Conservation (phyloP, 2,888 invertebrate genomes). For the Pachliopta kotzebuea region DNA sequence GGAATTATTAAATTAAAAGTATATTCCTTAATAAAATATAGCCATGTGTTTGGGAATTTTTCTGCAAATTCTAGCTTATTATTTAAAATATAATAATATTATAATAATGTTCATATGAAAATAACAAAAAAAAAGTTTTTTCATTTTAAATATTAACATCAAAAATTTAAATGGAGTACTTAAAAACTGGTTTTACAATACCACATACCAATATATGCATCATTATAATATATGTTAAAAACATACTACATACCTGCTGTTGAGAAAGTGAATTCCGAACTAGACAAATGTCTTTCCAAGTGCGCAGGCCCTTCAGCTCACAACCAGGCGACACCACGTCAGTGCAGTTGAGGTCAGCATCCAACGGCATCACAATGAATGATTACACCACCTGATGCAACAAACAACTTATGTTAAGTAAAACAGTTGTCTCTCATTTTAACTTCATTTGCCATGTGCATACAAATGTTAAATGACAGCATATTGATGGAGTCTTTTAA, state of each 20-base stretch:
- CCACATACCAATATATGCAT: too few species aligned
- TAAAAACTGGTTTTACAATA: too few species aligned
- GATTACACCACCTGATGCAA: constrained; percentile 72
- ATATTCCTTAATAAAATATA: too few species aligned
- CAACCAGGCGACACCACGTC: constrained; percentile 79
- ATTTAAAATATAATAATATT: background rate
- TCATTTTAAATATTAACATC: too few species aligned
- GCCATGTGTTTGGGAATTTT: too few species aligned
- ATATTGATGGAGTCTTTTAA: background rate
- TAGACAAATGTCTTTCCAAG: constrained; percentile 79
- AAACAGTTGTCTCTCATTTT: constrained; percentile 1
- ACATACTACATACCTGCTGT: constrained; percentile 64
- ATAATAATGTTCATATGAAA: background rate
- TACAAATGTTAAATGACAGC: background rate
- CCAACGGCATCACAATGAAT: constrained; percentile 81
- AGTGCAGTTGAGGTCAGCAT: constrained; percentile 78
- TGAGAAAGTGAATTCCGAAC: constrained; percentile 77
- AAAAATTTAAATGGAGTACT: too few species aligned
- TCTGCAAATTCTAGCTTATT: background rate
- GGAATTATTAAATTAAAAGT: background rate
- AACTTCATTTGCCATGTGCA: background rate
- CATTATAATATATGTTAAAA: background rate
- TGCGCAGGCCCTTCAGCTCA: constrained; percentile 77
- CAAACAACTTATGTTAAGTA: constrained; percentile 27
- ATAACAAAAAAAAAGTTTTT: too few species aligned